phyloP scores from a whole-genome alignment of 2,113 vertebrate genomes.

The Notechis scutatus region DNA sequence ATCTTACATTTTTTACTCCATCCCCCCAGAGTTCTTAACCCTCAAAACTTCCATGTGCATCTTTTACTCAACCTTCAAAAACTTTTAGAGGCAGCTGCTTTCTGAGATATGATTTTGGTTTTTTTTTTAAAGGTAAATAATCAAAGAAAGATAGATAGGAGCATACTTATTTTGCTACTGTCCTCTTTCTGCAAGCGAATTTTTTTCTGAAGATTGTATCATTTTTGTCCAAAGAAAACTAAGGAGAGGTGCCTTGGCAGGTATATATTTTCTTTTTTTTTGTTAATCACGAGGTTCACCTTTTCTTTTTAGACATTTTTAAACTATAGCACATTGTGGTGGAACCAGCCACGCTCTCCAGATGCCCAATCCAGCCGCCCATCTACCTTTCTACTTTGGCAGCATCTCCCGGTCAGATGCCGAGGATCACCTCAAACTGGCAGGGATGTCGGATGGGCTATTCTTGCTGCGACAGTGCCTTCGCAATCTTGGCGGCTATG shows the following conservation, averaged over 20 bases:
- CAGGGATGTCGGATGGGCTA: conserved; percentile 87
- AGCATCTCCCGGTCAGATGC: conserved; percentile 88
- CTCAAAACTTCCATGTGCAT: background rate
- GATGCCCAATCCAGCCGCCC: conserved; percentile 86
- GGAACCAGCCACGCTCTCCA: background rate
- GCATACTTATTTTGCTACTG: background rate
- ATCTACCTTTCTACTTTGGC: conserved; percentile 94
- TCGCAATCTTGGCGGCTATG: conserved; percentile 91
- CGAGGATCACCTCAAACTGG: conserved; percentile 90
- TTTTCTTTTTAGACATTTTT: background rate
- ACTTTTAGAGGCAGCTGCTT: background rate
- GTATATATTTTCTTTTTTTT: background rate
- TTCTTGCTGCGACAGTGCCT: conserved; percentile 93
- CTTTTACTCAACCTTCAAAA: background rate
- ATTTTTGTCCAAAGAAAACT: background rate
- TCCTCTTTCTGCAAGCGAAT: background rate
- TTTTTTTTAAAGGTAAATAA: background rate
- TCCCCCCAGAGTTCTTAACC: background rate
- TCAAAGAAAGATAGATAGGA: background rate
- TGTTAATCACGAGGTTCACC: background rate
- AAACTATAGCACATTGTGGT: background rate
- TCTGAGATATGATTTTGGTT: background rate
- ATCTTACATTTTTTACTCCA: background rate
- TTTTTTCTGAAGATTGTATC: background rate
- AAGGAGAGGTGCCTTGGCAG: background rate